Base-by-base conservation (phyloP, 2,888 invertebrate genomes). In the Anthoptus insignis region DNA sequence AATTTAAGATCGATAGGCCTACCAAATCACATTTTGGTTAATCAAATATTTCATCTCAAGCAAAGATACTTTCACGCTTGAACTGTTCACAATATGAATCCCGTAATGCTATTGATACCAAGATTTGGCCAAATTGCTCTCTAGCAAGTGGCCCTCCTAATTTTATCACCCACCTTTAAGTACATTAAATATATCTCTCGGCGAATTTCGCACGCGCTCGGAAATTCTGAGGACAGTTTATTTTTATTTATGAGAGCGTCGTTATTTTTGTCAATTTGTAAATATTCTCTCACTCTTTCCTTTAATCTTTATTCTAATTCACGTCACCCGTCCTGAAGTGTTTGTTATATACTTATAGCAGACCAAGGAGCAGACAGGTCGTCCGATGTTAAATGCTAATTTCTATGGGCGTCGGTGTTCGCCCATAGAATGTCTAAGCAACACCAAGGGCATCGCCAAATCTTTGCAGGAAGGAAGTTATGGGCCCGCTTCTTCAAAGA, bases 21-120 rank as follows among this genome's bases (percentile, higher is more conserved):
- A 13, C 19, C 9, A n/a, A n/a, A n/a, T n/a, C 27, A 27, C 7
- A 5, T 19, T 19, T 19, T 19, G 42, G 42, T 8, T 11, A 42
- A 42, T 42, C 16, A 19, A 42, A 42, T 42, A 42, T 21, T 42
- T 42, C 42, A 47, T 29, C 22, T 24, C 37, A 14, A 37, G 27
- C 24, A 52, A 59, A 34, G 24, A 59, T 9, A 39, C 9, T 13
- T 13, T 22, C 32, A n/a, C 49, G 9, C 47, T 37, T 27, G 34
- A 29, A 34, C 37, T 34, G 24, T 16, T 37, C 13, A 24, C 37
- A 52, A 50, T 34, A 49, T 27, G 39, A 34, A 39, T 59, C 19
- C 29, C 13, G 14, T 39, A 52, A 59, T 50, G 37, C 59, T 37
- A 59, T 59, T 59, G 58, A 58, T 34, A 49, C 47, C 14, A 58